phyloP scores from a whole-genome alignment of 1,140 invertebrate genomes.

The Brachystomella parvula region DNA sequence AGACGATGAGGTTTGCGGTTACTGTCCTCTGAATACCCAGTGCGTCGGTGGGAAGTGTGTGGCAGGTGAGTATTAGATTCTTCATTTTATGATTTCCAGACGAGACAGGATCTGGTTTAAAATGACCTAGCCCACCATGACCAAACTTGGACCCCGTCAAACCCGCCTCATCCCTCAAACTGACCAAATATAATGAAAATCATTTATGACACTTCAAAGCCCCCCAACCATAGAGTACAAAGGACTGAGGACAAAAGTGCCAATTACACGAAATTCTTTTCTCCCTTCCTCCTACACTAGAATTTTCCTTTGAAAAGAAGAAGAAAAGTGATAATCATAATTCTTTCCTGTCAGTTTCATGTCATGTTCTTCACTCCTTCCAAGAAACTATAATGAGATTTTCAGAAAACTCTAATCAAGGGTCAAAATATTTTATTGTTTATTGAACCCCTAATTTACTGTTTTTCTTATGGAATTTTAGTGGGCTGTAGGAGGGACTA shows the following conservation, averaged over 20 bases:
- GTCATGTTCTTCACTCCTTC: neutral
- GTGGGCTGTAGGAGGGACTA: conserved; percentile 40
- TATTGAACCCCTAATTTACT: neutral
- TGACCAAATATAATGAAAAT: too few species aligned
- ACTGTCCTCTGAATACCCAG: neutral
- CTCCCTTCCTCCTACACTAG: too few species aligned
- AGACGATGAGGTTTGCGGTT: neutral
- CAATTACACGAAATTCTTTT: too few species aligned
- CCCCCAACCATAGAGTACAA: too few species aligned
- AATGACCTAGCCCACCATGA: neutral
- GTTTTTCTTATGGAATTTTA: neutral
- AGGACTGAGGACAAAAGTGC: too few species aligned
- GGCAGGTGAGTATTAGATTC: conserved; percentile 5
- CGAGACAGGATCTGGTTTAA: neutral
- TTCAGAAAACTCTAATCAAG: too few species aligned
- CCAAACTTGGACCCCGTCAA: neutral
- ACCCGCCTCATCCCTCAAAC: too few species aligned
- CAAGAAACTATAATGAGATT: neutral
- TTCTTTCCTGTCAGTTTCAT: conserved; percentile 1
- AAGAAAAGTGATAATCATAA: neutral
- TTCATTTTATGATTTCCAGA: neutral
- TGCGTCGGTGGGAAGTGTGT: conserved; percentile 9
- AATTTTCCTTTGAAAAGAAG: neutral
- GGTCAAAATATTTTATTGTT: neutral
- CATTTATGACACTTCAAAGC: too few species aligned